These are phyloP conservation scores for Passer domesticus DNA, from an alignment of 2,113 vertebrate species.

Conservation along the genomic window DNA sequence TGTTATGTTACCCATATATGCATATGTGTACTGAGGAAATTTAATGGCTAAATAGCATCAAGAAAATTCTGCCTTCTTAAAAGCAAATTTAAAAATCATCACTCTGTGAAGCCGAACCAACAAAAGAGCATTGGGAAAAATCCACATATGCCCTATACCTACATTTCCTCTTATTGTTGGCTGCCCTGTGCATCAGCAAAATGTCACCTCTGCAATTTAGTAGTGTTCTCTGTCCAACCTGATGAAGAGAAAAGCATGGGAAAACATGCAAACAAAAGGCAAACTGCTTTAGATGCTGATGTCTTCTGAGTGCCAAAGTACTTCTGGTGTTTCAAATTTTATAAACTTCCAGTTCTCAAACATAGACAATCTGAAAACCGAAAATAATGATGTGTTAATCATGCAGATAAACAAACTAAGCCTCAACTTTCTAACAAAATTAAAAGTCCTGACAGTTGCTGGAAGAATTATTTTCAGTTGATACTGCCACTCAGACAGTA, in stretches of 20 bases:
- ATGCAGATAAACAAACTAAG: background rate
- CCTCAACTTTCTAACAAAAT: background rate
- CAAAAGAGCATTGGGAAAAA: background rate
- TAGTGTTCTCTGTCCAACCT: background rate
- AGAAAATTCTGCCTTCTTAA: background rate
- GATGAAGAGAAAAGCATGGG: background rate
- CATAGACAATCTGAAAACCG: background rate
- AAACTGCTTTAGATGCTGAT: background rate
- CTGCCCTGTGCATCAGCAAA: background rate
- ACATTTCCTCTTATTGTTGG: background rate
- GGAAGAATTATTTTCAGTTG: slow-evolving; percentile 11
- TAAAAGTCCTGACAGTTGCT: background rate
- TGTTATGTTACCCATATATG: background rate
- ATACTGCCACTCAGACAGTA: background rate
- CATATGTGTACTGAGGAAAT: background rate
- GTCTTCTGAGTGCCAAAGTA: background rate
- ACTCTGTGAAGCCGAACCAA: slow-evolving; percentile 9
- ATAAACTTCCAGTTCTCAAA: background rate
- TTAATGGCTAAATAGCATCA: background rate
- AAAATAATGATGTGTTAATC: background rate
- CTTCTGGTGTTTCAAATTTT: background rate
- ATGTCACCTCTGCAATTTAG: background rate
- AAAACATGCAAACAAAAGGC: background rate
- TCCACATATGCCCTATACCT: background rate
- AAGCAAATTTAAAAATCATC: background rate